phyloP scores from a whole-genome alignment of 1,140 invertebrate genomes.

The Lepidurus apus region DNA sequence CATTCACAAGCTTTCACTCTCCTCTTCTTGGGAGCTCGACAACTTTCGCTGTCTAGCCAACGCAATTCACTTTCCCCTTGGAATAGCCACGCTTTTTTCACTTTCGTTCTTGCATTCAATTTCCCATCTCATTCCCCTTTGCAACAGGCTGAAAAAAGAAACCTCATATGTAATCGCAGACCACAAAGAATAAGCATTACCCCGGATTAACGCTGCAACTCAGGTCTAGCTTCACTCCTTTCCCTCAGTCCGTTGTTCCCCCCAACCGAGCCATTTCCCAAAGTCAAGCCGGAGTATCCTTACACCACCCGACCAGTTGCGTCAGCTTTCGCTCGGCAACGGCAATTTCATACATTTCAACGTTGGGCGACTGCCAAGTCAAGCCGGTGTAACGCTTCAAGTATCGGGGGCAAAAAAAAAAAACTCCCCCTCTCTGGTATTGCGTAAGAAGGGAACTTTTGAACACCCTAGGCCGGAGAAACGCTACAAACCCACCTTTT shows the following conservation, averaged over 20 bases:
- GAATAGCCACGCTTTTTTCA: neutral
- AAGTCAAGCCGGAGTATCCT: too few relatives aligned
- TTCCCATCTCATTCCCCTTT: neutral
- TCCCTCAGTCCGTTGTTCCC: neutral
- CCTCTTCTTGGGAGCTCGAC: neutral
- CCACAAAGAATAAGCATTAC: neutral
- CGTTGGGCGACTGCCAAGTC: too few relatives aligned
- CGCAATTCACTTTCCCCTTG: constrained; percentile 4
- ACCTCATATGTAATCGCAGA: neutral
- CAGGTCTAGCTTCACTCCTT: neutral
- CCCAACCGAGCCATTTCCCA: neutral
- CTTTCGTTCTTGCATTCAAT: neutral
- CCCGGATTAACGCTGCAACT: neutral
- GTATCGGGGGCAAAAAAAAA: too few relatives aligned
- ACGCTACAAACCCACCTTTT: too few relatives aligned
- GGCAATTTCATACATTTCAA: too few relatives aligned
- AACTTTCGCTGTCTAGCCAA: neutral
- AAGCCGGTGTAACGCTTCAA: too few relatives aligned
- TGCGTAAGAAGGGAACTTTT: too few relatives aligned
- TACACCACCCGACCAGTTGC: too few relatives aligned
- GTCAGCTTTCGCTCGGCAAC: too few relatives aligned
- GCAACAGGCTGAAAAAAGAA: neutral
- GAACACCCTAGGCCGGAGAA: too few relatives aligned
- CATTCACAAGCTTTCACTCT: constrained; percentile 19
- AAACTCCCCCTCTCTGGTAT: too few relatives aligned